These are phyloP conservation scores for Eptatretus burgeri DNA, from an alignment of 2,113 vertebrate species.

Conservation along the genomic window DNA sequence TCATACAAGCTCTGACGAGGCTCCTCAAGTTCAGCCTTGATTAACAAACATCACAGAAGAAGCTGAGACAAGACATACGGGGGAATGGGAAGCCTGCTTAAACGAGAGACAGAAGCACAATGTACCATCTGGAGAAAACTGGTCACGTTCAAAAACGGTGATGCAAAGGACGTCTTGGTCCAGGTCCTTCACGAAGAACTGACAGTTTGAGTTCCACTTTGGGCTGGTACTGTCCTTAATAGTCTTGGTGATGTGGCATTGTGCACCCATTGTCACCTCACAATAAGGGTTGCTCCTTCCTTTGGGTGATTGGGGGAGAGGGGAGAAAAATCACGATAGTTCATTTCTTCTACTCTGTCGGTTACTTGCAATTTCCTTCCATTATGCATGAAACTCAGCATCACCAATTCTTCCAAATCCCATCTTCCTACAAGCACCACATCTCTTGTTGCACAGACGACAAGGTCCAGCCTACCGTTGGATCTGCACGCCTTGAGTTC, in stretches of 20 bases:
- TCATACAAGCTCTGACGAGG: too few species aligned
- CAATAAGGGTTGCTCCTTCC: slow-evolving; percentile 96
- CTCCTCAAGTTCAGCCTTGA: too few species aligned
- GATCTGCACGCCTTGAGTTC: slow-evolving; percentile 84
- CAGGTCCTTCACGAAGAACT: slow-evolving; percentile 94
- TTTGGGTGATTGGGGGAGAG: slow-evolving; percentile 13
- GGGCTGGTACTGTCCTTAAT: slow-evolving; percentile 85
- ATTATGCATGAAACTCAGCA: not conserved
- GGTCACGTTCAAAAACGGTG: slow-evolving; percentile 90
- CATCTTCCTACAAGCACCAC: not conserved
- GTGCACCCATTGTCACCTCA: slow-evolving; percentile 92
- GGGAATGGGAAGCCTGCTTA: too few species aligned
- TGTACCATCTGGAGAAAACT: slow-evolving; percentile 82
- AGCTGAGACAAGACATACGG: too few species aligned
- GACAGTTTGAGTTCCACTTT: slow-evolving; percentile 97
- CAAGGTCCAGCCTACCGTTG: slow-evolving; percentile 27
- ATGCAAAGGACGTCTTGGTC: slow-evolving; percentile 93
- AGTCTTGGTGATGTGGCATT: slow-evolving; percentile 96
- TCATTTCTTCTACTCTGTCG: too few species aligned
- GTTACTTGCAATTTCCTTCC: not conserved
- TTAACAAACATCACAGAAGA: too few species aligned
- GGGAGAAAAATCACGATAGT: too few species aligned
- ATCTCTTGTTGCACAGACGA: not conserved
- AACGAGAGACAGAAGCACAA: too few species aligned
- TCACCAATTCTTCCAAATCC: not conserved